A percentile compares a stretch with the other conserved stretches of the same genome.
Conservation (phyloP, 2,113 vertebrate species). For the Lophotis ruficrista region DNA sequence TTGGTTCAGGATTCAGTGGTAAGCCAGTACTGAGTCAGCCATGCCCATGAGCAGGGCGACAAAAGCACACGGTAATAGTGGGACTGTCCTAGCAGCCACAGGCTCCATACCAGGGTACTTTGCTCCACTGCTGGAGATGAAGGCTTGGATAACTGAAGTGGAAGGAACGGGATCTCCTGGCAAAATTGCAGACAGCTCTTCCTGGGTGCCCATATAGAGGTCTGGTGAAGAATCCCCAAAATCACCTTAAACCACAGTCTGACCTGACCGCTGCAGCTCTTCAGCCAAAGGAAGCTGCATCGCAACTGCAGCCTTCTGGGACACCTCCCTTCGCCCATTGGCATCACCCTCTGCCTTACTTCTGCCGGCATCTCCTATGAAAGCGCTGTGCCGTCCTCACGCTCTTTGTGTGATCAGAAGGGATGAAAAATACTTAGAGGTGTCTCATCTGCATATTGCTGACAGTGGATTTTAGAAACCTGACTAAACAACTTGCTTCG, state of each 20-base stretch:
- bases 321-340: accelerated
- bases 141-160: background rate
- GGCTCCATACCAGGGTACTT: background rate
- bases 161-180: background rate
- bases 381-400: background rate
- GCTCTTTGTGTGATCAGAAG: background rate
- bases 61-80: background rate
- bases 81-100: background rate
- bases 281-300: background rate
- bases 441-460: conserved; percentile 22
- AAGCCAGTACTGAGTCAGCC: background rate
- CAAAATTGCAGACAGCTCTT: background rate
- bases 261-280: background rate
- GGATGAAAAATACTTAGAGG: background rate
- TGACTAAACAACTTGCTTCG: background rate
- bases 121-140: background rate
- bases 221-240: background rate
- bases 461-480: conserved; percentile 1
- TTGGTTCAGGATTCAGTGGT: background rate
- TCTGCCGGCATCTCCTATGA: background rate
- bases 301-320: background rate
- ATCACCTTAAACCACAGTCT: background rate
- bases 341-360: background rate
- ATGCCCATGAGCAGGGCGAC: background rate
- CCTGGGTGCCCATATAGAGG: background rate